Percentiles rank a stretch among this genome's conserved stretches.
Conservation (phyloP, 2,888 invertebrate species). For the Nomada ruficornis region DNA sequence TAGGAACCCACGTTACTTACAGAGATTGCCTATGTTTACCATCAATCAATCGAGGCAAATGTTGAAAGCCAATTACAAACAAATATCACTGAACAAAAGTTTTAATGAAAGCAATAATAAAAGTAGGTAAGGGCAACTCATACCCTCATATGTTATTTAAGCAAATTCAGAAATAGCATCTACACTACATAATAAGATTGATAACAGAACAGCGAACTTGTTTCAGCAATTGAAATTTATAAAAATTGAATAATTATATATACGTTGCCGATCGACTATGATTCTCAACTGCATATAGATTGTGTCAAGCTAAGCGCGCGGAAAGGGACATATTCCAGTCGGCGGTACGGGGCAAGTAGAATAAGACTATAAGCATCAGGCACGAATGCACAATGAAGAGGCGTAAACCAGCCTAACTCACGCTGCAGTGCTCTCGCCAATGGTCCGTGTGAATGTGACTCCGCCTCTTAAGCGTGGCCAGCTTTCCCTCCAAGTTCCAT, state of each 20-base stretch:
- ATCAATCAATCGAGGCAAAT: neutral
- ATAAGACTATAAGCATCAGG: slow-evolving; percentile 22
- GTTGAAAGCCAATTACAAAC: too few relatives aligned
- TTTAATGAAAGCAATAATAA: too few relatives aligned
- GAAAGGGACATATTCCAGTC: neutral
- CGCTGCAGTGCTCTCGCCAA: slow-evolving; percentile 81
- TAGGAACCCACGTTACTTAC: neutral
- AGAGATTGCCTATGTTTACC: neutral
- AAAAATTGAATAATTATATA: too few relatives aligned
- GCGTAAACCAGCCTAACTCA: slow-evolving; percentile 75
- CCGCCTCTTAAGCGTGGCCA: slow-evolving; percentile 79
- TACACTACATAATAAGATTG: too few relatives aligned
- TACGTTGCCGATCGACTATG: neutral
- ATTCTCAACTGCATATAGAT: neutral
- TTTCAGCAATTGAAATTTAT: too few relatives aligned
- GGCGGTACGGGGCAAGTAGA: neutral
- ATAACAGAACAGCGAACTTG: too few relatives aligned
- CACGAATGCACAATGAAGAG: slow-evolving; percentile 71
- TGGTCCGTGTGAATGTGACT: slow-evolving; percentile 81
- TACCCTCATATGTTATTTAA: too few relatives aligned
- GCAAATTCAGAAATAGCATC: too few relatives aligned
- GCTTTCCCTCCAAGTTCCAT: slow-evolving; percentile 55
- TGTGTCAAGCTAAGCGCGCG: neutral
- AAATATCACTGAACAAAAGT: too few relatives aligned
- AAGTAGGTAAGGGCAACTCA: too few relatives aligned